Base-by-base conservation (phyloP, 2,888 invertebrate species). In the Chymomyza fuscimana region DNA sequence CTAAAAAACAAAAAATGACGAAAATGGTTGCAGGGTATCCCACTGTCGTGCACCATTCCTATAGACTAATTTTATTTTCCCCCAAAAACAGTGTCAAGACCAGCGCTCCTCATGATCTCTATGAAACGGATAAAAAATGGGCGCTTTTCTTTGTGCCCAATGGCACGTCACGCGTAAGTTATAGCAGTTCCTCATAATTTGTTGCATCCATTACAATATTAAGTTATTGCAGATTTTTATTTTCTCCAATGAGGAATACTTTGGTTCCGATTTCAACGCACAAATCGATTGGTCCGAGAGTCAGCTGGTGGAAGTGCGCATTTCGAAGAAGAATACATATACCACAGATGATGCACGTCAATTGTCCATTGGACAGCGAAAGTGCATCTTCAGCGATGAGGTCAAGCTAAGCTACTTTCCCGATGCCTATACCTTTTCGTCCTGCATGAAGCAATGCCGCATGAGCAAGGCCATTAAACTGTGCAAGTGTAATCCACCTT, bases 261-360 rank as follows among this genome's bases (percentile, higher is more conserved):
- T 95, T 1, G 94, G 94, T 0, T 89, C 94, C 32, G 95, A 95
- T 78, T 93, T 94, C 80, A 94, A 93, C 81, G 94, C 95, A 0
- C 95, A 96, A 83, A 94, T 95, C 76, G 92, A 94, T 1, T 96
- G 96, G 96, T 94, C 94, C 59, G 93, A 87, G 64, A 86, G 82
- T 46, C 89, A 91, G 72, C 71, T 86, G 0, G 90, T 89, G 2
- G 92, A 91, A 71, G 87, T 92, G 15, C 85, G 92, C 5, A 91
- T 96, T 88, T 95, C 95, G 0, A 94, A 95, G 29, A 95, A 95
- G 85, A 94, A 95, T 87, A 96, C 96, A 0, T 96, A 96, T 89
- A 96, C 96, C 0, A 96, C 96, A 0, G 93, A 94, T 69, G 95
- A 96, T 86, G 95, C 96, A 0, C 92, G 94, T 0, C 96, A 96